A percentile compares a stretch with the other conserved stretches of the same genome.
These are phyloP conservation scores for Odocoileus virginianus DNA, from an alignment of 2,113 vertebrate species.

Conservation along the genomic window DNA sequence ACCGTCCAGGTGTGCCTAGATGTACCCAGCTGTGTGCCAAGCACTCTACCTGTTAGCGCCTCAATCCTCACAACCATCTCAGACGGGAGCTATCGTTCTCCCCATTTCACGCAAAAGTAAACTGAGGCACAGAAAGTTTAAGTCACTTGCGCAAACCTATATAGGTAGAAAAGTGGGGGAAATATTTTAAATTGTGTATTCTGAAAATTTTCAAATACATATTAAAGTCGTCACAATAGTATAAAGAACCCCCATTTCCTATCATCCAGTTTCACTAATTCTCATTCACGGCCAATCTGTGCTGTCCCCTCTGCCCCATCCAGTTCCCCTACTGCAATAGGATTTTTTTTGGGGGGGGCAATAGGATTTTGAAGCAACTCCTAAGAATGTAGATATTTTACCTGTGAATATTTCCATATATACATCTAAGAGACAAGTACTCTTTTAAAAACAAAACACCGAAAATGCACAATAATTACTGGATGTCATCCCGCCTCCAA, in stretches of 20 bases:
- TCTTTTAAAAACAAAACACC: background rate
- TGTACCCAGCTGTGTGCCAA: background rate
- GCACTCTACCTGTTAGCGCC: background rate
- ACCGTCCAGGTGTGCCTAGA: background rate
- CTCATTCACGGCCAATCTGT: background rate
- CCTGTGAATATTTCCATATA: background rate
- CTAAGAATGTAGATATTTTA: background rate
- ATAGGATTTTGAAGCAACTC: background rate
- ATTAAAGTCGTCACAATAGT: background rate
- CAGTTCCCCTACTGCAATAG: background rate
- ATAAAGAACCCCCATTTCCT: background rate
- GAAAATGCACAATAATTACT: background rate
- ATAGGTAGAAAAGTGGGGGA: background rate
- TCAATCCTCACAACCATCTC: background rate
- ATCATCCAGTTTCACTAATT: background rate
- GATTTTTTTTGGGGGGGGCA: background rate
- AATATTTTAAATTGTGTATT: background rate
- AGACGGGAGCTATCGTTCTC: background rate
- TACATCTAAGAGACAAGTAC: background rate
- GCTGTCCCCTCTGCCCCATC: background rate
- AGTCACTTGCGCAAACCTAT: background rate
- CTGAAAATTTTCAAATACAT: background rate
- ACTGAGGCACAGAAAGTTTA: background rate
- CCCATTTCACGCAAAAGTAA: background rate
- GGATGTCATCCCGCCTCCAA: no score